These are phyloP conservation scores for Chionodraco myersi DNA, from an alignment of 2,113 vertebrate genomes.

Conservation along the genomic window DNA sequence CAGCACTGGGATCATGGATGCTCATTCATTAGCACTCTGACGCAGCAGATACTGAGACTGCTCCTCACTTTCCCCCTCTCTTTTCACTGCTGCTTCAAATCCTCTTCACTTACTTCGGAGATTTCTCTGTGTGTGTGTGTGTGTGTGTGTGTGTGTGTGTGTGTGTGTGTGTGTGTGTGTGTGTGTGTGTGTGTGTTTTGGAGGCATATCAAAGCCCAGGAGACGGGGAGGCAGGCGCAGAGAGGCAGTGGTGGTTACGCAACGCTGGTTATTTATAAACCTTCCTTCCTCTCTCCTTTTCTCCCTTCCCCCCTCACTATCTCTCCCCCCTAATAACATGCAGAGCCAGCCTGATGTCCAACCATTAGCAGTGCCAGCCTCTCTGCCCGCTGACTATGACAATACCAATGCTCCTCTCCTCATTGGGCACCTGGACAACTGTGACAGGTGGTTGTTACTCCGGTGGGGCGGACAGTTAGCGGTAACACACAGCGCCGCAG, in stretches of 20 bases:
- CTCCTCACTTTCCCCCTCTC: constrained; percentile 55
- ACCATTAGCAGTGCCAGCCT: constrained; percentile 50
- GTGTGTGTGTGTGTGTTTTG: constrained; percentile 23
- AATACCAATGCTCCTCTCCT: constrained; percentile 54
- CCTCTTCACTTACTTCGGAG: constrained; percentile 58
- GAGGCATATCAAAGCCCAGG: constrained; percentile 75
- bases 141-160: constrained; percentile 9
- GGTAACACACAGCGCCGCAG: constrained; percentile 46
- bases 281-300: constrained; percentile 39
- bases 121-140: constrained; percentile 49
- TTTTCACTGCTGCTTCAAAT: constrained; percentile 61
- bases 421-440: constrained; percentile 56
- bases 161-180: constrained; percentile 22
- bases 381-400: constrained; percentile 43
- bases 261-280: constrained; percentile 85
- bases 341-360: constrained; percentile 57
- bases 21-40: constrained; percentile 69
- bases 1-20: constrained; percentile 42
- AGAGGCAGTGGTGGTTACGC: constrained; percentile 74
- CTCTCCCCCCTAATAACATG: constrained; percentile 37
- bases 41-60: constrained; percentile 63
- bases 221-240: constrained; percentile 64
- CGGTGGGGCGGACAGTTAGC: constrained; percentile 49
- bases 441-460: constrained; percentile 71
- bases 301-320: background rate